These are phyloP conservation scores for Heteromyza rotundicornis DNA, from an alignment of 2,888 invertebrate genomes.

Conservation along the genomic window DNA sequence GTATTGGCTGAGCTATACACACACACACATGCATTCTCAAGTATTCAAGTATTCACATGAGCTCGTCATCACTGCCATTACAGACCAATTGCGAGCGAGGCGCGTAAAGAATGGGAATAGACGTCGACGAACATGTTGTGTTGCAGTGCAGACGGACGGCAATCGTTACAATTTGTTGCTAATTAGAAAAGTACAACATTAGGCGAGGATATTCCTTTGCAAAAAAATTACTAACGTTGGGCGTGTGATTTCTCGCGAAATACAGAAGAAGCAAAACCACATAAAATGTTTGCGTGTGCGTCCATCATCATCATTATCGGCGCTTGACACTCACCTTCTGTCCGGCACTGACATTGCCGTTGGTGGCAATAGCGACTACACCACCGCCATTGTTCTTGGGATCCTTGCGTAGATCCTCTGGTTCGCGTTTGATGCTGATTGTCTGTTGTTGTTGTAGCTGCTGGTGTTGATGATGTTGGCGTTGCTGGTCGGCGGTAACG, in stretches of 20 bases:
- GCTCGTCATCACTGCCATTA: constrained; percentile 2
- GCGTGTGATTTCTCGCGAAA: background rate
- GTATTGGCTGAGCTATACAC: constrained; percentile 16
- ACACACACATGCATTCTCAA: constrained; percentile 21
- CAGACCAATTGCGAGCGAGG: constrained; percentile 52
- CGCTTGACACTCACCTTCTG: constrained; percentile 61
- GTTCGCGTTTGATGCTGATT: constrained; percentile 63
- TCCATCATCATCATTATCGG: constrained; percentile 1
- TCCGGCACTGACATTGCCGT: constrained; percentile 36
- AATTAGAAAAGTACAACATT: background rate
- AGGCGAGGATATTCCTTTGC: background rate
- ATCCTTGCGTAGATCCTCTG: constrained; percentile 63
- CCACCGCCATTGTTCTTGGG: constrained; percentile 58
- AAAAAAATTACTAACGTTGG: background rate
- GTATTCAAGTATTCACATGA: too few relatives aligned
- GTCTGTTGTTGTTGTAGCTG: constrained; percentile 51
- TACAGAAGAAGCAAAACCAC: background rate
- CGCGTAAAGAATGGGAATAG: constrained; percentile 13
- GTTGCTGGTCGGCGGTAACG: constrained; percentile 53
- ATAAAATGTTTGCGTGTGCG: constrained; percentile 8
- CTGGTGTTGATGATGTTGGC: constrained; percentile 41
- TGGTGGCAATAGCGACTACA: constrained; percentile 37
- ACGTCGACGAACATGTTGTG: background rate
- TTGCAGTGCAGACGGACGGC: background rate
- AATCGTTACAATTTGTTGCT: background rate